phyloP scores from a whole-genome alignment of 2,797 vertebrate species.

The Rhinogobio ventralis region DNA sequence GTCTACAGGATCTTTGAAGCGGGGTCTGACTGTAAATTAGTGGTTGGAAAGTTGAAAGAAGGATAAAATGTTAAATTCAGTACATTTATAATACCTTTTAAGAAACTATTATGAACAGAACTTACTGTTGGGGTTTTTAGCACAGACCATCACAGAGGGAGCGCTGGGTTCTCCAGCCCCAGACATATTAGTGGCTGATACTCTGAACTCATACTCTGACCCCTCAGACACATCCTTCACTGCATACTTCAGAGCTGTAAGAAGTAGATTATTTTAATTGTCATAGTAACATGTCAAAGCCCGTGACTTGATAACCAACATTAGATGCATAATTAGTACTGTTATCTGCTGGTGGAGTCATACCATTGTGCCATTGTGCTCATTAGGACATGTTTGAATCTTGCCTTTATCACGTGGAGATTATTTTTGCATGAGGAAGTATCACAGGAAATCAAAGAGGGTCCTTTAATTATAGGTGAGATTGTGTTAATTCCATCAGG shows the following conservation, averaged over 20 bases:
- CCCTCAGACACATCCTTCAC: conserved; percentile 80
- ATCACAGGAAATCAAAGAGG: background rate
- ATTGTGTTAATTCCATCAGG: conserved; percentile 12
- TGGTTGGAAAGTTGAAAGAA: conserved; percentile 32
- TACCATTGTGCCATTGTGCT: background rate
- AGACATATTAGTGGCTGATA: conserved; percentile 83
- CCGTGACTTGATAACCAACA: conserved; percentile 11
- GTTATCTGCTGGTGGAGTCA: background rate
- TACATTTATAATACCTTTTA: background rate
- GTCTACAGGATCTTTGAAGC: conserved; percentile 79
- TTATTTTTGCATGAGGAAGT: background rate
- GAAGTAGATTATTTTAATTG: conserved; percentile 15
- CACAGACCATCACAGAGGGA: conserved; percentile 79
- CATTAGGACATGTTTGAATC: background rate
- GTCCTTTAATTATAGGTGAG: conserved; percentile 13
- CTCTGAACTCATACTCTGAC: conserved; percentile 86
- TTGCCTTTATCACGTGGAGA: background rate
- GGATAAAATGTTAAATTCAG: background rate
- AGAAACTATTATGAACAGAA: conserved; percentile 42
- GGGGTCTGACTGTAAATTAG: conserved; percentile 76
- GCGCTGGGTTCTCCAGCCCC: conserved; percentile 81
- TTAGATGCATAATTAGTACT: conserved; percentile 14
- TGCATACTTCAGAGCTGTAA: conserved; percentile 70
- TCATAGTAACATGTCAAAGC: background rate
- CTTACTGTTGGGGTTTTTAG: conserved; percentile 84